Evolutionary conservation across 2,888 invertebrate genomes (phyloP).

Genomic region (Platerodrilus igneus): DNA sequence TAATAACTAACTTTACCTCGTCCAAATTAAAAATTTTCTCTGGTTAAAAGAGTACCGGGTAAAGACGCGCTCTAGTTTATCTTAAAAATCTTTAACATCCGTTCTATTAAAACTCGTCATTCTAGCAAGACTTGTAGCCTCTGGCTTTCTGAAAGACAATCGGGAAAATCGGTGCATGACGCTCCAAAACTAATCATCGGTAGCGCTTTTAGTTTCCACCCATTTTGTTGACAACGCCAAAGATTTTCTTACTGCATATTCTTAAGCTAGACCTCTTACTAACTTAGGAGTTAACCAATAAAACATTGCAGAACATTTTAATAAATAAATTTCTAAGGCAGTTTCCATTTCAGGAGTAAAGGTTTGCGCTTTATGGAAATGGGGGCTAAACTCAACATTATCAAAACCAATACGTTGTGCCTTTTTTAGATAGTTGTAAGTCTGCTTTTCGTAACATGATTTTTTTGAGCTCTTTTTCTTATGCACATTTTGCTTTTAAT

Average conservation of each 20-base stretch:
- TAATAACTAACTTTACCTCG: no score
- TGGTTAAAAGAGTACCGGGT: conserved; percentile 10
- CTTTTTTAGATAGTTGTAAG: background rate
- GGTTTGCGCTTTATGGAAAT: background rate
- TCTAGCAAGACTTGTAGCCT: conserved; percentile 18
- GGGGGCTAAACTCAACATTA: background rate
- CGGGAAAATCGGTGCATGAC: conserved; percentile 7
- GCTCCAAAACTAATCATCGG: conserved; percentile 10
- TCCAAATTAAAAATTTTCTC: conserved; percentile 13
- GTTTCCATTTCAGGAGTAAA: background rate
- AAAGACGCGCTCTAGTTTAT: conserved; percentile 16
- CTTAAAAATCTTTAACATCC: conserved; percentile 15
- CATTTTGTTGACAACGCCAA: conserved; percentile 6
- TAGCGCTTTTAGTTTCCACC: conserved; percentile 12
- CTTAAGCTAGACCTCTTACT: conserved; percentile 31
- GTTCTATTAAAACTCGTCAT: conserved; percentile 22
- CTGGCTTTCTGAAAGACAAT: conserved; percentile 10
- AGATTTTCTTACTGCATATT: conserved; percentile 24
- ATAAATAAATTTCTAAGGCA: background rate
- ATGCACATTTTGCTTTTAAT: background rate
- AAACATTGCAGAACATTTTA: conserved; percentile 13
- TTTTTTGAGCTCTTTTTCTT: background rate
- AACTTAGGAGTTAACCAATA: conserved; percentile 31
- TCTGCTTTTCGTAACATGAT: conserved; percentile 2
- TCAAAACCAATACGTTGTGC: no score